Conservation (phyloP, 2,797 vertebrate genomes). For the Syngnathus acus region DNA sequence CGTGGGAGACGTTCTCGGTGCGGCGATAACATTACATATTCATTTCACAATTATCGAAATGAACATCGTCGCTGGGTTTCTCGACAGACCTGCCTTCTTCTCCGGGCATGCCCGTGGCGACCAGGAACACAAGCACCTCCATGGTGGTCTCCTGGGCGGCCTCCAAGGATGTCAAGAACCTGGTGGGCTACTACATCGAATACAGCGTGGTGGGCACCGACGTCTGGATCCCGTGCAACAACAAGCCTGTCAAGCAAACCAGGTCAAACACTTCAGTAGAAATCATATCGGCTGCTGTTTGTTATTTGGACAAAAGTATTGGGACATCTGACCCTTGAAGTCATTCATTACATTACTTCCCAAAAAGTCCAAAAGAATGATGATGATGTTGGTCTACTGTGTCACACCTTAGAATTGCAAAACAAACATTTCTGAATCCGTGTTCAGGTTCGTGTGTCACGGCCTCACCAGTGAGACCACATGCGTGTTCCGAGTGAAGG, state of each 20-base stretch:
- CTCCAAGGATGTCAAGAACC: constrained; percentile 77
- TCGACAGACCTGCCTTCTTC: constrained; percentile 80
- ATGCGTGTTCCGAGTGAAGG: constrained; percentile 87
- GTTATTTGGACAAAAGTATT: no score
- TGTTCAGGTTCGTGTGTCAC: constrained; percentile 85
- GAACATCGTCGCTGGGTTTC: neutral
- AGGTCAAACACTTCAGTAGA: constrained; percentile 63
- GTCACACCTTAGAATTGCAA: neutral
- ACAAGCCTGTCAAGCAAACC: constrained; percentile 88
- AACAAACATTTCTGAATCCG: neutral
- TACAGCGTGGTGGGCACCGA: constrained; percentile 77
- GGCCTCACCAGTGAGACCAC: constrained; percentile 75
- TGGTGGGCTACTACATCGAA: constrained; percentile 92
- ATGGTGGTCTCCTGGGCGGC: constrained; percentile 83
- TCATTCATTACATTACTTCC: no score
- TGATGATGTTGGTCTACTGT: no score
- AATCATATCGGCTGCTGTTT: no score
- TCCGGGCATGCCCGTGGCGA: constrained; percentile 76
- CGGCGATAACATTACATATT: constrained; percentile 28
- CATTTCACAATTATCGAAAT: neutral
- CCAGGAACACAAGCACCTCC: constrained; percentile 84
- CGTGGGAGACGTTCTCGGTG: constrained; percentile 90
- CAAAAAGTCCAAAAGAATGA: no score
- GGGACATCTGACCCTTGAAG: no score
- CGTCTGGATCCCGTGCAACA: constrained; percentile 90